Base-by-base conservation (phyloP, 2,888 invertebrate species). In the Thereva nobilitata region DNA sequence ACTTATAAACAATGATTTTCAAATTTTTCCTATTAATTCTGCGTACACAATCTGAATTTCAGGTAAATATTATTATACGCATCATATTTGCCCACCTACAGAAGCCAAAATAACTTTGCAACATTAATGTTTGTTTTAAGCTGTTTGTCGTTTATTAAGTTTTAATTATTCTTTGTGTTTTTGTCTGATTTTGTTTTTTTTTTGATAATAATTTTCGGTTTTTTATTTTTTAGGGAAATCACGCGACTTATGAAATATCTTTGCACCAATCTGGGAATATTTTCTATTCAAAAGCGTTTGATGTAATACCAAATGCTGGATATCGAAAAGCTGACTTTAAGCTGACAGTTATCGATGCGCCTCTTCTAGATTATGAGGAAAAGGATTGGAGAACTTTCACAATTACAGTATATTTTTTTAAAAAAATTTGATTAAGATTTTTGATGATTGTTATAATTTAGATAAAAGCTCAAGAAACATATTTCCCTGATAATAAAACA, bases 251-350 rank as follows among this genome's bases (percentile, higher is more conserved):
- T 74, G 77, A 74, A 40, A 84, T 86, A 2, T 75, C 72, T 10
- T 73, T 87, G 10, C 77, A 78, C 9, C 70, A 70, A 59, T 12
- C 50, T 10, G 73, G 71, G 72, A 66, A 72, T 23, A 67, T 74
- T 38, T 70, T 74, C 5, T 81, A 78, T 71, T 72, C 82, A 3
- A 75, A 78, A 0, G 86, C 87, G 0, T 89, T 88, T 77, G 79
- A 84, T 73, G 79, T 89, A 9, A 84, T 87, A 23, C 89, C 89
- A 0, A 79, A 77, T 40, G 80, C 81, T 4, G 89, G 87, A 9
- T 88, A 88, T 76, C 86, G 87, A 75, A 74, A 78, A 4, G 84
- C 85, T 68, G 78, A 79, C 52, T 87, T 88, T 75, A 82, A 83
- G 40, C 81, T 89, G 75, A 84, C 84, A 7, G 86, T 88, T 2